Base-by-base conservation (phyloP, 2,113 vertebrate species). In the Bubo bubo region DNA sequence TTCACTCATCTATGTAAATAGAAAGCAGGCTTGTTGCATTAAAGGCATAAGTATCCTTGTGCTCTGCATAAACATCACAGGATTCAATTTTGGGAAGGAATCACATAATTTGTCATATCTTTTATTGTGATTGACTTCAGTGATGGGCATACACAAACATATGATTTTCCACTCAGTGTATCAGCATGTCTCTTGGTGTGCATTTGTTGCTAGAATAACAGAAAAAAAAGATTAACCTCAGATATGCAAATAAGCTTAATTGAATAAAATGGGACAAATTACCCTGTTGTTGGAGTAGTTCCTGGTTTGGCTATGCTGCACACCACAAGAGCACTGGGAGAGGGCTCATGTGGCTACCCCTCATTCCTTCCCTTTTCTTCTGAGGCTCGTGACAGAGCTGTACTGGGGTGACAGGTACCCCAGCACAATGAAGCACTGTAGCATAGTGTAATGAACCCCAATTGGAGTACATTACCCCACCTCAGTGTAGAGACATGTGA, bases 1-100 rank as follows among this genome's bases (percentile, higher is more conserved):
- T 97, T 98, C 93, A 90, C 86, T 96, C 95, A 84, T 96, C 90
- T 93, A 58, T 68, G 89, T 89, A 97, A 98, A 97, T 95, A 96
- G 91, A 96, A 97, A 96, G 94, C 97, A 97, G 96, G 90, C 82
- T 87, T 93, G 53, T 86, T 95, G 72, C 88, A 92, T 95, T 96
- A 95, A 94, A 95, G 86, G 49, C 90, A 94, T 87, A 93, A 95
- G 75, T 94, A 89, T 80, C 39, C 88, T 96, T 94, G 50, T 92
- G 88, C 87, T 96, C 95, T 94, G 68, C 63, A 94, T 92, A 96
- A 90, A 95, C 93, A 92, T 88, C 94, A 92, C 75, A 91, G 79
- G 81, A 55, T 95, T 97, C 88, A 93, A 55, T 97, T 96, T 93
- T 92, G 73, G 66, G 93, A 94, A 92, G 28, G 62, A 94, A 92